phyloP scores from a whole-genome alignment of 64 coral and sea anemone genomes.

The Actinia tenebrosa region DNA sequence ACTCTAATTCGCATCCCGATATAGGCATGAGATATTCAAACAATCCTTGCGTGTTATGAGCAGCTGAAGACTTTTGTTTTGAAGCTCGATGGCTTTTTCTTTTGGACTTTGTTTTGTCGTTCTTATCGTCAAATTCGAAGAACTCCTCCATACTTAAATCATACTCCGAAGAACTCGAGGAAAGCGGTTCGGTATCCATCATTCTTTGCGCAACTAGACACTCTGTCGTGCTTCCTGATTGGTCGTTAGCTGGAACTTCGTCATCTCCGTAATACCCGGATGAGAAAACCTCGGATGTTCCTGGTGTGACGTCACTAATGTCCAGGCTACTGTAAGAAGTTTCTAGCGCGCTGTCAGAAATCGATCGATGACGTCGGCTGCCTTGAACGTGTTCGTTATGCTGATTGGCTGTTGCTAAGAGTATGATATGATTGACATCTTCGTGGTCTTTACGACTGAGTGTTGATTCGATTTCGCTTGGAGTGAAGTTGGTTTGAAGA shows the following conservation, averaged over 20 bases:
- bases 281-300: background rate
- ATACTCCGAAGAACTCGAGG: background rate
- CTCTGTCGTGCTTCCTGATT: background rate
- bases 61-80: background rate
- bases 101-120: background rate
- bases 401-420: slow-evolving; percentile 17
- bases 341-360: slow-evolving; percentile 1
- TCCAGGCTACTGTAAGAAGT: background rate
- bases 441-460: slow-evolving; percentile 9
- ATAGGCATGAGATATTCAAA: slow-evolving; percentile 9
- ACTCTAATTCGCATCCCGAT: background rate
- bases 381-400: background rate
- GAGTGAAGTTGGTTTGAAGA: slow-evolving; percentile 11
- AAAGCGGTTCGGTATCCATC: background rate
- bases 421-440: slow-evolving; percentile 19
- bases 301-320: slow-evolving; percentile 5
- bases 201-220: background rate
- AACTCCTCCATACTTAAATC: slow-evolving; percentile 5
- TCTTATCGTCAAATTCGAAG: slow-evolving; percentile 1
- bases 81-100: background rate
- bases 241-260: slow-evolving; percentile 8
- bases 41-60: background rate
- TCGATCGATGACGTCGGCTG: background rate
- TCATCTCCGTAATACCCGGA: slow-evolving; percentile 23
- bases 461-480: background rate